phyloP scores from a whole-genome alignment of 1,140 invertebrate genomes.

The Achroia grisella region DNA sequence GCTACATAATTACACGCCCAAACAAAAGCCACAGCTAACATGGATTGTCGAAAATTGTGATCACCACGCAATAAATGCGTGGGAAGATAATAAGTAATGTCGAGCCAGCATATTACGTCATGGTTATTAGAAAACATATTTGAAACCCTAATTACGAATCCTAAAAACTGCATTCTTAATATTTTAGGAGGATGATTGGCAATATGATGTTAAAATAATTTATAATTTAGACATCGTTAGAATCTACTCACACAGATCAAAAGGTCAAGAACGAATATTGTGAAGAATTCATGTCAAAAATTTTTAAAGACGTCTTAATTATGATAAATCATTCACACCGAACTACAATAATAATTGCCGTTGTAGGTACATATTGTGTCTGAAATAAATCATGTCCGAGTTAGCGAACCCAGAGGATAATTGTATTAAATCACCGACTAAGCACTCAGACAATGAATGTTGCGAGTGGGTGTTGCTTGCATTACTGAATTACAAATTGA shows the following conservation, averaged over 20 bases:
- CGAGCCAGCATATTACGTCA: no score
- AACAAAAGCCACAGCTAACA: slow-evolving; percentile 49
- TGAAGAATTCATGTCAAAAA: slow-evolving; percentile 22
- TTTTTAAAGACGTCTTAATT: slow-evolving; percentile 36
- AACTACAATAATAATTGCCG: slow-evolving; percentile 1
- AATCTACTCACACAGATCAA: slow-evolving; percentile 2
- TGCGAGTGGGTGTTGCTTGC: slow-evolving; percentile 39
- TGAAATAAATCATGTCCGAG: slow-evolving; percentile 31
- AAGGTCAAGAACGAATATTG: slow-evolving; percentile 24
- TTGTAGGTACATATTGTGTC: slow-evolving; percentile 15
- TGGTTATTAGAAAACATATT: no score
- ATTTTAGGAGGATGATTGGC: no score
- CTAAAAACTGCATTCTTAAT: no score
- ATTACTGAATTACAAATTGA: slow-evolving; percentile 48
- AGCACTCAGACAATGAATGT: slow-evolving; percentile 46
- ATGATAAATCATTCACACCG: slow-evolving; percentile 45
- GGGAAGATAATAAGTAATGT: slow-evolving; percentile 45
- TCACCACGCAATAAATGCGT: slow-evolving; percentile 46
- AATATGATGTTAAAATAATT: no score
- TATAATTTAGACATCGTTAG: no score
- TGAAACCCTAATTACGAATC: no score
- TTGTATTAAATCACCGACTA: slow-evolving; percentile 46
- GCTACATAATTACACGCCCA: slow-evolving; percentile 45
- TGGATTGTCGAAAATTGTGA: slow-evolving; percentile 53
- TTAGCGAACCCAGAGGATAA: slow-evolving; percentile 41